phyloP scores from a whole-genome alignment of 2,113 vertebrate genomes.

The Alosa alosa region DNA sequence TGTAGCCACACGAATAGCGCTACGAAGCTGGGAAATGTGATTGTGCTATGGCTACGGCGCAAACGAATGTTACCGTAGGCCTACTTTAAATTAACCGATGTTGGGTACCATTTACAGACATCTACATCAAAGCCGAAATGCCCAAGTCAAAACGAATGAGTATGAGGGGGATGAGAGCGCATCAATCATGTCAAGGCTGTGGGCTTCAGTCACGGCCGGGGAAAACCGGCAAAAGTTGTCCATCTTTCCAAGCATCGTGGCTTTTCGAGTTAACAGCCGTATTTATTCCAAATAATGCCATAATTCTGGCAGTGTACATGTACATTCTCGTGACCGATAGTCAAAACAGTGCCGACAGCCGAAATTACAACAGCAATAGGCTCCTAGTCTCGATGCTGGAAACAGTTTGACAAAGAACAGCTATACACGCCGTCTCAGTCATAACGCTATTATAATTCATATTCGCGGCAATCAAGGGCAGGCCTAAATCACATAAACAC shows the following conservation, averaged over 20 bases:
- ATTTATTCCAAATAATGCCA: not conserved
- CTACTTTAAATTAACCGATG: not conserved
- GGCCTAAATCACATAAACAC: not conserved
- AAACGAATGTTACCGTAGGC: not conserved
- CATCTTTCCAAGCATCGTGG: not conserved
- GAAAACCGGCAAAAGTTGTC: constrained; percentile 7
- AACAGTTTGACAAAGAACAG: not conserved
- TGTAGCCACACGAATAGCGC: not conserved
- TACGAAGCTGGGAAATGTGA: not conserved
- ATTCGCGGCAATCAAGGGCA: not conserved
- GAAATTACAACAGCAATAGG: not conserved
- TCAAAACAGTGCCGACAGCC: not conserved
- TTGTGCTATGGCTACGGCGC: not conserved
- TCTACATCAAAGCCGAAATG: not conserved
- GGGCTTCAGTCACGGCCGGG: not conserved
- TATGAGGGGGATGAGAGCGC: not conserved
- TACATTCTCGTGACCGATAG: not conserved
- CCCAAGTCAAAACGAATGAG: not conserved
- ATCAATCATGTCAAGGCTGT: constrained; percentile 14
- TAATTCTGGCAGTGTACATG: not conserved
- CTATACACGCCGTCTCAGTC: not conserved
- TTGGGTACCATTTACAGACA: not conserved
- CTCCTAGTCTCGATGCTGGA: not conserved
- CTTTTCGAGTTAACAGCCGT: not conserved
- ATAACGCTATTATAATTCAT: constrained; percentile 1